Evolutionary conservation across 2,888 invertebrate genomes (phyloP), one percentile per base, ranked within the genome.

Genomic region (Euspilapteryx auroguttella): DNA sequence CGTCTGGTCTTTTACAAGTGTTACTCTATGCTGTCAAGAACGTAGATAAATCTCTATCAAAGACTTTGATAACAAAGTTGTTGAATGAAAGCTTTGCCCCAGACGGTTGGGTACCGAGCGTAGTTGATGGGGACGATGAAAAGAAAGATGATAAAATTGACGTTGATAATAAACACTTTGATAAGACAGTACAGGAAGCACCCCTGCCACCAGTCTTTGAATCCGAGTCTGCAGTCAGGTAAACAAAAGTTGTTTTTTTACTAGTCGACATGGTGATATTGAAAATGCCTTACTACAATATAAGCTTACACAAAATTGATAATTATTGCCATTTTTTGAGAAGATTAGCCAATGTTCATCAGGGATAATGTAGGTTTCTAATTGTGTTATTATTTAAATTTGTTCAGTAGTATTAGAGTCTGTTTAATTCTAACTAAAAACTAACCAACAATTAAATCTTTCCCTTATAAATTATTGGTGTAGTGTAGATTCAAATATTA

Each of bases 1-100:
- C 89, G 0, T 89, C 90, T 0, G 87, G 83, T 0, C 56, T 91
- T 4, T 43, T 89, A 6, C 88, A 89, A 57, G 79, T 82, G 1
- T 41, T 86, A 17, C 42, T 87, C 1, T 79, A 75, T 39, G 79
- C 85, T 0, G 47, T 87, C 2, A 79, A 80, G 26, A 80, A 80
- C 36, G 54, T 79, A 0, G 81, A 86, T 42, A 71, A 78, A 27
- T 77, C 78, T 29, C 41, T 80, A 12, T 59, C 69, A 0, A 79
- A 77, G 36, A 49, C 49, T 21, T 51, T 84, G 20, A 42, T 87
- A 0, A 80, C 80, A 38, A 82, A 82, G 44, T 64, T 90, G 11
- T 58, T 82, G 2, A 78, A 79, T 28, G 83, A 84, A 37, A 80
- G 84, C 37, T 82, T 89, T 45, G 73, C 65, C 0, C 65, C 78